Conservation (phyloP, 2,888 invertebrate species). For the Romanomermis culicivorax region DNA sequence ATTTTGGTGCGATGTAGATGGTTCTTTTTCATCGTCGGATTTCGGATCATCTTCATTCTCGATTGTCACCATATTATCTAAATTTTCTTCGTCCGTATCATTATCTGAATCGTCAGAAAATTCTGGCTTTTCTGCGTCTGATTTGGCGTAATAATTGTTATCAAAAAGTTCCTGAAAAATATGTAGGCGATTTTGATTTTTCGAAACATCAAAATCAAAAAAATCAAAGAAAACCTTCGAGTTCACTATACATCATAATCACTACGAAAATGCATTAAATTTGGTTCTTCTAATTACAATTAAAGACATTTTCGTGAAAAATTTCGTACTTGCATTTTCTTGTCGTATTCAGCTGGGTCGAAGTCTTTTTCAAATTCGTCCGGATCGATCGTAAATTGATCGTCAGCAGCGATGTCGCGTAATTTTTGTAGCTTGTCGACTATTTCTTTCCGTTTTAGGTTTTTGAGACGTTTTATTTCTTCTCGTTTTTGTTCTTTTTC, state of each 20-base stretch:
- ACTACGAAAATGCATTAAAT: too few species aligned
- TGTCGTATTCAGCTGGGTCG: constrained; percentile 24
- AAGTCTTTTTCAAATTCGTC: constrained; percentile 50
- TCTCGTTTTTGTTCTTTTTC: constrained; percentile 60
- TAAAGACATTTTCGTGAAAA: too few species aligned
- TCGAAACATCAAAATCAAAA: not conserved
- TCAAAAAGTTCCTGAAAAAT: constrained; percentile 47
- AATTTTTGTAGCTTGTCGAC: constrained; percentile 63
- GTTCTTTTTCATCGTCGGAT: too few species aligned
- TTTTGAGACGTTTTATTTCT: constrained; percentile 47
- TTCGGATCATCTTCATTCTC: not conserved
- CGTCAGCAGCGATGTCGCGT: constrained; percentile 65
- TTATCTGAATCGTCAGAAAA: constrained; percentile 51
- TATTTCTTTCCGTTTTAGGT: constrained; percentile 66
- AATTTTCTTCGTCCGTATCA: constrained; percentile 32
- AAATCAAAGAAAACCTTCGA: not conserved
- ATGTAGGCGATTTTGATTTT: not conserved
- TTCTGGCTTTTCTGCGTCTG: constrained; percentile 50
- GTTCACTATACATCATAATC: not conserved
- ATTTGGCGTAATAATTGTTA: constrained; percentile 59
- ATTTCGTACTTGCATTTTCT: too few species aligned
- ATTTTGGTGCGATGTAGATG: too few species aligned
- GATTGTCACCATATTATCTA: not conserved
- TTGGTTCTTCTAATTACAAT: too few species aligned
- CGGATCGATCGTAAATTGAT: constrained; percentile 46